Evolutionary conservation across 2,113 vertebrate species (phyloP).

Genomic region (Picathartes gymnocephalus): DNA sequence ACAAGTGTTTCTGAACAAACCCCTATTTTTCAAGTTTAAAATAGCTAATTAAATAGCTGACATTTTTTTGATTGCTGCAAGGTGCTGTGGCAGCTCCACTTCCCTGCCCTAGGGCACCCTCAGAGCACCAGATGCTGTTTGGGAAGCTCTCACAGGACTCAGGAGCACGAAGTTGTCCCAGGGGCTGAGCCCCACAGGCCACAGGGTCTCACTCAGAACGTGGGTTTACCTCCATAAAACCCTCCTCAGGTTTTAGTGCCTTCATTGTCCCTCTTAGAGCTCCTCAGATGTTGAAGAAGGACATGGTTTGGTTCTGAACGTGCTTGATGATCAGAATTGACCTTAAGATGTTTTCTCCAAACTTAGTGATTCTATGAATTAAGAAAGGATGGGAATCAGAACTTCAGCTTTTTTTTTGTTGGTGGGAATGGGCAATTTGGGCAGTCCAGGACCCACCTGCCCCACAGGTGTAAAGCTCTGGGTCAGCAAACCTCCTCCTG

Average conservation of each 20-base stretch:
- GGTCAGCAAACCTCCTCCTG: not conserved
- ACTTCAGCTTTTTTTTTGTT: fast-evolving
- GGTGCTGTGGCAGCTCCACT: not conserved
- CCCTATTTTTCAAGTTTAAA: not conserved
- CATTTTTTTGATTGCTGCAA: not conserved
- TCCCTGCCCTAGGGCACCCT: not conserved
- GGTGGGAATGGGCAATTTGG: not conserved
- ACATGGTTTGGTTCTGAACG: fast-evolving
- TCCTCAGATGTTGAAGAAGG: not conserved
- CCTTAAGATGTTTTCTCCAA: not conserved
- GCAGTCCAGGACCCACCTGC: not conserved
- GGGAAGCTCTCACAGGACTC: not conserved
- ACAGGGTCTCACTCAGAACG: fast-evolving
- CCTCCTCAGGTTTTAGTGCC: not conserved
- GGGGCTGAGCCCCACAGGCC: not conserved
- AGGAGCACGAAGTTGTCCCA: not conserved
- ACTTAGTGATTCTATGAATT: fast-evolving
- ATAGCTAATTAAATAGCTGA: not conserved
- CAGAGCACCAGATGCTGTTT: fast-evolving
- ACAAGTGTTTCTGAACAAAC: not conserved
- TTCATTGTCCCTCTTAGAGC: not conserved
- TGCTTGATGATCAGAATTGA: no score
- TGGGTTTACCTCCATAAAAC: not conserved
- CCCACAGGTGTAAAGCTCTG: fast-evolving
- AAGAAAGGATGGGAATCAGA: not conserved